Conservation (phyloP, 2,113 vertebrate species). For the Cyprinus carpio region DNA sequence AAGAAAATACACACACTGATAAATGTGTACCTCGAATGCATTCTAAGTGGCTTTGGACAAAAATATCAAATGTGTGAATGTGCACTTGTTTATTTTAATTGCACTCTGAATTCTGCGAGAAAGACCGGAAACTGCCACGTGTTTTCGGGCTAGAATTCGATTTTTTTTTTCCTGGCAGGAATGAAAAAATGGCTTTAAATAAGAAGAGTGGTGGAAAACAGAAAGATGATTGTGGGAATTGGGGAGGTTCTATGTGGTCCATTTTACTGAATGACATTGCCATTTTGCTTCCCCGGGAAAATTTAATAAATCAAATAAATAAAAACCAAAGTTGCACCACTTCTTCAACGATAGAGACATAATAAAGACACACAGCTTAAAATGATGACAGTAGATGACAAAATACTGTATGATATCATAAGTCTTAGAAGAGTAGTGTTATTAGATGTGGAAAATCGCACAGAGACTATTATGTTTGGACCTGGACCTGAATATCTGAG, state of each 20-base stretch:
- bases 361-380: constrained; percentile 25
- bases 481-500: background rate
- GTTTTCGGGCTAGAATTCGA: constrained; percentile 63
- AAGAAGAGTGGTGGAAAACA: constrained; percentile 1
- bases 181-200: background rate
- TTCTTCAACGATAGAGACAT: background rate
- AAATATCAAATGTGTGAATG: background rate
- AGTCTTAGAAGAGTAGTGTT: background rate
- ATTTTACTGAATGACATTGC: background rate
- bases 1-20: constrained; percentile 5
- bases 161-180: constrained; percentile 26
- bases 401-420: background rate
- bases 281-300: background rate
- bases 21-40: background rate
- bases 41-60: background rate
- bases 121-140: constrained; percentile 44
- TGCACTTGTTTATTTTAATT: background rate
- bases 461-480: background rate
- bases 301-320: background rate
- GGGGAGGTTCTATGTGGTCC: background rate
- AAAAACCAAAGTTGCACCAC: background rate
- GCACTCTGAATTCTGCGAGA: background rate
- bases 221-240: constrained; percentile 4
- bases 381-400: background rate
- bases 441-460: constrained; percentile 13